These are phyloP conservation scores for Odontocolon sp. DNA, from an alignment of 2,888 invertebrate species.

Conservation along the genomic window DNA sequence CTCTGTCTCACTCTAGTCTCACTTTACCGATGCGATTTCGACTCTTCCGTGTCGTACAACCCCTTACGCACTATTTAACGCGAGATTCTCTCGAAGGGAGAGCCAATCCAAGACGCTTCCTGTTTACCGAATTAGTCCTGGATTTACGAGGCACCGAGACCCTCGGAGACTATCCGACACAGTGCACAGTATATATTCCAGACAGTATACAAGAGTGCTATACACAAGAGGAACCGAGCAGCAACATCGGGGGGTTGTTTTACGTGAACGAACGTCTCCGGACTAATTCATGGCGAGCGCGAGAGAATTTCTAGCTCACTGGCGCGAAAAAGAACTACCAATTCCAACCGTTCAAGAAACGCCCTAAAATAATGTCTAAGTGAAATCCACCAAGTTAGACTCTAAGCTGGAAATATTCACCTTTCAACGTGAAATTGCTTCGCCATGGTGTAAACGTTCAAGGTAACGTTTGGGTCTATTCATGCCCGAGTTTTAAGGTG, in stretches of 20 bases:
- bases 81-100: slow-evolving; percentile 52
- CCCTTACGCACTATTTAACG: slow-evolving; percentile 72
- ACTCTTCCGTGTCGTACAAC: slow-evolving; percentile 55
- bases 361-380: slow-evolving; percentile 35
- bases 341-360: slow-evolving; percentile 38
- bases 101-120: slow-evolving; percentile 67
- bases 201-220: slow-evolving; percentile 23
- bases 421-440: neutral
- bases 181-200: slow-evolving; percentile 45
- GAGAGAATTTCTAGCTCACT: slow-evolving; percentile 57
- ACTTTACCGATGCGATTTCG: slow-evolving; percentile 23
- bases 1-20: slow-evolving; percentile 5
- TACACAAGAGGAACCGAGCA: slow-evolving; percentile 41
- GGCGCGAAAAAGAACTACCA: slow-evolving; percentile 57
- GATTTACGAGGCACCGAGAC: slow-evolving; percentile 62
- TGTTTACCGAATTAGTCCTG: slow-evolving; percentile 70
- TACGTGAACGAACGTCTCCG: slow-evolving; percentile 52
- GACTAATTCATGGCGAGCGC: slow-evolving; percentile 58
- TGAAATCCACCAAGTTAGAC: slow-evolving; percentile 23
- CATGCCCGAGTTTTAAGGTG: too few species aligned
- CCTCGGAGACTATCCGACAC: slow-evolving; percentile 61
- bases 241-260: slow-evolving; percentile 43
- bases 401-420: slow-evolving; percentile 30
- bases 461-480: neutral
- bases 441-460: slow-evolving; percentile 5